Percentiles rank a stretch among this genome's conserved stretches.
Evolutionary conservation across 2,113 vertebrate species (phyloP).

Genomic region (Alces alces): DNA sequence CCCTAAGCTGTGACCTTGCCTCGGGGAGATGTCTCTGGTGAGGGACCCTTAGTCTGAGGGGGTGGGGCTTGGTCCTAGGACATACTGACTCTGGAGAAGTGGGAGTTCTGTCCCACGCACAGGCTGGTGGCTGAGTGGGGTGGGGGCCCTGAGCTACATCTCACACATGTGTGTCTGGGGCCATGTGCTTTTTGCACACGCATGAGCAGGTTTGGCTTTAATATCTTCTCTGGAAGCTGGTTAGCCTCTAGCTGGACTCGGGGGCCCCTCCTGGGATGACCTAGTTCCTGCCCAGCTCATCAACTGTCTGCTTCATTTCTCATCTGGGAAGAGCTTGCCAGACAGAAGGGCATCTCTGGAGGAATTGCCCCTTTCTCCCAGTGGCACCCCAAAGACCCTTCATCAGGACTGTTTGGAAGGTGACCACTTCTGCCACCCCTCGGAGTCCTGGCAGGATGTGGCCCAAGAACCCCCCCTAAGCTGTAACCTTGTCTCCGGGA

Average conservation of each 20-base stretch:
- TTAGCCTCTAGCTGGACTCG: not conserved
- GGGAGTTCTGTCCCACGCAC: not conserved
- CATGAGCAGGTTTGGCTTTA: too few species aligned
- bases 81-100: not conserved
- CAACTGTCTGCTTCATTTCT: not conserved
- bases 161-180: not conserved
- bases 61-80: not conserved
- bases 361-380: not conserved
- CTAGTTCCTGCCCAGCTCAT: not conserved
- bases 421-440: not conserved
- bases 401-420: not conserved
- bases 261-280: not conserved
- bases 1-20: not conserved
- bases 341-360: not conserved
- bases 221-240: not conserved
- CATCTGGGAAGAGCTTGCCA: not conserved
- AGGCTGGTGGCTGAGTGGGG: not conserved
- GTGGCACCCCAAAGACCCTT: not conserved
- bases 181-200: fast-evolving
- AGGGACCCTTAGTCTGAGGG: not conserved
- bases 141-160: too few species aligned
- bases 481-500: not conserved
- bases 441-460: not conserved
- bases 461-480: not conserved
- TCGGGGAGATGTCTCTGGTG: not conserved